Percentiles rank a stretch among this genome's conserved stretches.
Evolutionary conservation across 2,888 invertebrate species (phyloP).

Genomic region (Cephus pygmeus): DNA sequence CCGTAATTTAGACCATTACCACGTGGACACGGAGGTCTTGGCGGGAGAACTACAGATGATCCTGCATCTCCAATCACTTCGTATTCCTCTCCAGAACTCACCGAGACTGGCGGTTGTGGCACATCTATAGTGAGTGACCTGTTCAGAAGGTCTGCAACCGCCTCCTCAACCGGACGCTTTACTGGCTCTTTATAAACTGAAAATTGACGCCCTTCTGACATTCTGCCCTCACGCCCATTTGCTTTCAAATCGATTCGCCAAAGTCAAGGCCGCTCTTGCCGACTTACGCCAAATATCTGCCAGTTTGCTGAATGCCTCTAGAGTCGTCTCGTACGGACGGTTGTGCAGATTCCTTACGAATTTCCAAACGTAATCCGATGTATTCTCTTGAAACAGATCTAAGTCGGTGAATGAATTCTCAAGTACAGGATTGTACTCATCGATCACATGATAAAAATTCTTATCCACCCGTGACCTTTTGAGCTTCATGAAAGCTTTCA

Average conservation of each 20-base stretch:
- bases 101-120: constrained; percentile 43
- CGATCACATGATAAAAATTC: constrained; percentile 78
- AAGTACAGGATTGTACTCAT: constrained; percentile 74
- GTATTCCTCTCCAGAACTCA: constrained; percentile 75
- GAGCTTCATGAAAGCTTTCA: constrained; percentile 74
- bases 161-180: constrained; percentile 72
- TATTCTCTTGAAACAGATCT: constrained; percentile 80
- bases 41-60: constrained; percentile 74
- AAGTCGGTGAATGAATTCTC: constrained; percentile 89
- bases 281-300: constrained; percentile 79
- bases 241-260: background rate
- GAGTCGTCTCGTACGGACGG: constrained; percentile 84
- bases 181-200: constrained; percentile 75
- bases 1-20: constrained; percentile 36
- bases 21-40: constrained; percentile 69
- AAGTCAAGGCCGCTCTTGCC: background rate
- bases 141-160: constrained; percentile 73
- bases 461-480: constrained; percentile 79
- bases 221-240: background rate
- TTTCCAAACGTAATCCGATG: constrained; percentile 76
- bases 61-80: constrained; percentile 73
- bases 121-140: constrained; percentile 58
- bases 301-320: constrained; percentile 89
- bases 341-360: constrained; percentile 72
- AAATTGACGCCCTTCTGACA: constrained; percentile 17